phyloP scores from a whole-genome alignment of 2,888 invertebrate genomes.

The Cryptocephalus moraei region DNA sequence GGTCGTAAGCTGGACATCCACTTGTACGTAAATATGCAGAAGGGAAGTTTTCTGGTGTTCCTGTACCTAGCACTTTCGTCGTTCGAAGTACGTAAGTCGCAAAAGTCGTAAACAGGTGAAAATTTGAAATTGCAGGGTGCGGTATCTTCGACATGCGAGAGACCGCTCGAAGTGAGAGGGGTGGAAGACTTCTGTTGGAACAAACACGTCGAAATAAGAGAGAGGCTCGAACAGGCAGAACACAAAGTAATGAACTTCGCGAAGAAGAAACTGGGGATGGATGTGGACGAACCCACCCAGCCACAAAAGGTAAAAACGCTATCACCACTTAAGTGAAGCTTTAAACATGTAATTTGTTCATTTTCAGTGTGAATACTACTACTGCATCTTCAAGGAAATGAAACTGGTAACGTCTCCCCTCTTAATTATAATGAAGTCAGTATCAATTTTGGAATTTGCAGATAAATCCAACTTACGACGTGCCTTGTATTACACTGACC shows the following conservation, averaged over 20 bases:
- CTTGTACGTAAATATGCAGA: no score
- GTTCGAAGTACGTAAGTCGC: no score
- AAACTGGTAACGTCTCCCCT: constrained; percentile 18
- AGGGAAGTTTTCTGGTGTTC: no score
- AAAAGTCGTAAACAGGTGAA: no score
- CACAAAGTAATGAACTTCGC: constrained; percentile 28
- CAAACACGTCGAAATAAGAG: constrained; percentile 23
- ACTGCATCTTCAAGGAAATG: constrained; percentile 19
- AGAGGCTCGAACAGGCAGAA: constrained; percentile 24
- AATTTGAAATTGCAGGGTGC: no score
- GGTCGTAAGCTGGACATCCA: no score
- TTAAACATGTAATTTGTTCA: constrained; percentile 7
- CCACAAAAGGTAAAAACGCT: constrained; percentile 23
- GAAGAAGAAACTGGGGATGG: constrained; percentile 24
- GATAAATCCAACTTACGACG: constrained; percentile 21
- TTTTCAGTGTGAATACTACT: constrained; percentile 22
- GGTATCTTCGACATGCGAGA: constrained; percentile 7
- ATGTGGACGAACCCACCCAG: constrained; percentile 17
- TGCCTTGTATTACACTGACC: constrained; percentile 21
- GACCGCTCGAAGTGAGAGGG: constrained; percentile 18
- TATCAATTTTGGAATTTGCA: constrained; percentile 10
- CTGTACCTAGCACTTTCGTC: no score
- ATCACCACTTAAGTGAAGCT: neutral
- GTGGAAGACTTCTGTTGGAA: constrained; percentile 26
- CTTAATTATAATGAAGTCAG: neutral